Evolutionary conservation across 2,113 vertebrate genomes (phyloP).

Genomic region (Puffinus mauretanicus): DNA sequence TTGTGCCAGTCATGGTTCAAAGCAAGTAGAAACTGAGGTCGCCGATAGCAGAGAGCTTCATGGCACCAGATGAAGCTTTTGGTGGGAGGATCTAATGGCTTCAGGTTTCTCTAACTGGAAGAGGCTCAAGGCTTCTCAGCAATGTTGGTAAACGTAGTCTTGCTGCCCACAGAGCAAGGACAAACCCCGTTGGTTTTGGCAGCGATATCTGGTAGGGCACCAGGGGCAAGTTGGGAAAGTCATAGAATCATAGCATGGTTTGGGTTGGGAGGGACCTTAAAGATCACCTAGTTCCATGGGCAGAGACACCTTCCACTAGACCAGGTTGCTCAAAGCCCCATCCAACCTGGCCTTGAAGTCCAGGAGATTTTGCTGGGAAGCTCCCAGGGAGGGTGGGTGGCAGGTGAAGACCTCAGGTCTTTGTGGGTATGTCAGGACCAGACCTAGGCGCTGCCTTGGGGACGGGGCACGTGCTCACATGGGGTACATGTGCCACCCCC

Average conservation of each 20-base stretch:
- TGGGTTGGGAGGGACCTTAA: not conserved
- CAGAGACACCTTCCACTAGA: not conserved
- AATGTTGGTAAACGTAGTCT: not conserved
- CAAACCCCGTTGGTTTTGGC: not conserved
- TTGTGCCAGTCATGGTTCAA: not conserved
- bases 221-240: not conserved
- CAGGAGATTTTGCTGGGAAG: not conserved
- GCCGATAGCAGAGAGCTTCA: accelerated
- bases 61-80: not conserved
- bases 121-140: not conserved
- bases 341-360: not conserved
- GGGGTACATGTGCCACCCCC: not conserved
- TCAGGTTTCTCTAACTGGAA: not conserved
- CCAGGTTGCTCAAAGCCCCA: not conserved
- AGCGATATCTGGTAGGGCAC: accelerated
- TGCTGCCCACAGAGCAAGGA: not conserved
- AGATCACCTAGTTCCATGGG: accelerated
- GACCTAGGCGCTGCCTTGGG: not conserved
- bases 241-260: not conserved
- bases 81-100: not conserved
- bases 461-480: accelerated
- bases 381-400: not conserved
- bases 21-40: not conserved
- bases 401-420: not conserved
- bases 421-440: not conserved